These are phyloP conservation scores for Tiliqua scincoides DNA, from an alignment of 2,113 vertebrate species.

Conservation along the genomic window DNA sequence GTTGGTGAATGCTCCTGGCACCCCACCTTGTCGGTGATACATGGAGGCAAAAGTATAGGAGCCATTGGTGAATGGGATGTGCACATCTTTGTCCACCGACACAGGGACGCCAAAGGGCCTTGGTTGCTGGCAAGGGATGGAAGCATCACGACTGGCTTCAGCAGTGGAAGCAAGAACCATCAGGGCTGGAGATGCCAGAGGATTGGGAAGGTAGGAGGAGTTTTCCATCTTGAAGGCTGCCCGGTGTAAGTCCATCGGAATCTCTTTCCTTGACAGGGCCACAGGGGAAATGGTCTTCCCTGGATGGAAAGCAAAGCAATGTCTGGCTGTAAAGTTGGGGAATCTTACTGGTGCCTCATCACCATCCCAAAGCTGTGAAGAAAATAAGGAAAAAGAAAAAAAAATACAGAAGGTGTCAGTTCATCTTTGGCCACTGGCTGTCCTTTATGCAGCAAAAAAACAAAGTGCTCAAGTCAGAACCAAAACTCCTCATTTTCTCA, in stretches of 20 bases:
- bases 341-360: conserved; percentile 78
- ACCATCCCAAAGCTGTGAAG: conserved; percentile 69
- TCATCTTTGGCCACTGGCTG: conserved; percentile 60
- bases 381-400: conserved; percentile 61
- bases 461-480: conserved; percentile 68
- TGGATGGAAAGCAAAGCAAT: conserved; percentile 69
- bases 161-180: conserved; percentile 99
- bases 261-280: conserved; percentile 75
- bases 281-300: conserved; percentile 75
- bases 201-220: conserved; percentile 98
- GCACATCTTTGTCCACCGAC: conserved; percentile 96
- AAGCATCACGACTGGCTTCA: conserved; percentile 96
- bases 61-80: conserved; percentile 97
- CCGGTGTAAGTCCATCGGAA: conserved; percentile 98
- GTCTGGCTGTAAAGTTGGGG: conserved; percentile 63
- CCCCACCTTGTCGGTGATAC: conserved; percentile 97
- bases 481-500: conserved; percentile 68
- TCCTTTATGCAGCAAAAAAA: conserved; percentile 58
- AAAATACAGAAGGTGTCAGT: conserved; percentile 64
- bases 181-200: conserved; percentile 94
- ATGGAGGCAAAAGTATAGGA: conserved; percentile 99
- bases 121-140: conserved; percentile 96
- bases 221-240: conserved; percentile 99
- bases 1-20: conserved; percentile 93
- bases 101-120: conserved; percentile 97